Conservation (phyloP, 64 coral and sea anemone genomes). For the Montipora foliosa region DNA sequence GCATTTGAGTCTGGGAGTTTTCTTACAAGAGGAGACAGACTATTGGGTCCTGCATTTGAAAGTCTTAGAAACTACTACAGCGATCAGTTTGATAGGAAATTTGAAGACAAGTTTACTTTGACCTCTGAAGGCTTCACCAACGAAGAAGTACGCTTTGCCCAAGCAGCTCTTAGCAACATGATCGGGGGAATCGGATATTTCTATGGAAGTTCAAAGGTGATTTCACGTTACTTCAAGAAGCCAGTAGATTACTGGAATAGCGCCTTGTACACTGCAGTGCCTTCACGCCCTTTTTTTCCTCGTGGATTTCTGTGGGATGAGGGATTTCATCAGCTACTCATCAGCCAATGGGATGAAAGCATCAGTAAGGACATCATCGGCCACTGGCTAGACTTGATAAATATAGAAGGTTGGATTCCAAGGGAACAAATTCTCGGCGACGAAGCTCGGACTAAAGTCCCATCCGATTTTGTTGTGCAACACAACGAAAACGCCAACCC, state of each 20-base stretch:
- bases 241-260: slow-evolving; percentile 96
- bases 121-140: slow-evolving; percentile 69
- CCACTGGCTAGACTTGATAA: slow-evolving; percentile 98
- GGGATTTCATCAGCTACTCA: slow-evolving; percentile 96
- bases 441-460: slow-evolving; percentile 95
- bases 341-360: slow-evolving; percentile 94
- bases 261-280: slow-evolving; percentile 90
- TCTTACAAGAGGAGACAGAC: slow-evolving; percentile 24
- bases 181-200: slow-evolving; percentile 96
- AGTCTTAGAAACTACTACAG: slow-evolving; percentile 69
- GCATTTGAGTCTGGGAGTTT: slow-evolving; percentile 89
- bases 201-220: slow-evolving; percentile 83
- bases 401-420: slow-evolving; percentile 96
- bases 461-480: slow-evolving; percentile 93
- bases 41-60: slow-evolving; percentile 75
- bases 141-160: slow-evolving; percentile 78
- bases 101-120: slow-evolving; percentile 92
- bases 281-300: slow-evolving; percentile 94
- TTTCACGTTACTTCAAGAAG: slow-evolving; percentile 86
- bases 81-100: slow-evolving; percentile 85
- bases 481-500: slow-evolving; percentile 97
- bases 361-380: slow-evolving; percentile 98
- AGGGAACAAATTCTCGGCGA: slow-evolving; percentile 96
- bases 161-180: slow-evolving; percentile 89
- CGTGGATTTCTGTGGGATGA: slow-evolving; percentile 98